phyloP scores from a whole-genome alignment of 2,888 invertebrate species.

The Busseola fusca region DNA sequence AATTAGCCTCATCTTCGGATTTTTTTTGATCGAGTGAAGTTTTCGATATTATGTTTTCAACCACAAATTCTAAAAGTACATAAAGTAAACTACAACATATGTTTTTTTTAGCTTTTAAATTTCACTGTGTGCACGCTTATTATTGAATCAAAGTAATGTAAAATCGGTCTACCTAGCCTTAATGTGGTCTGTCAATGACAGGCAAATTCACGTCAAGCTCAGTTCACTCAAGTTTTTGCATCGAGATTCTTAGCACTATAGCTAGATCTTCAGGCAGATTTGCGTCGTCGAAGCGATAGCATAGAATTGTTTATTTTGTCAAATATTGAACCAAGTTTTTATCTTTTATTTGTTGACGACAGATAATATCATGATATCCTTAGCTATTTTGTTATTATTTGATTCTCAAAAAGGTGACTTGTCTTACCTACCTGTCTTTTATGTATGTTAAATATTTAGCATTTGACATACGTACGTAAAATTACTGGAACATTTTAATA shows the following conservation, averaged over 20 bases:
- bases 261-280: background rate
- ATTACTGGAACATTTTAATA: background rate
- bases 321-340: conserved; percentile 14
- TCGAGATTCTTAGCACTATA: background rate
- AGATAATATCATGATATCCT: background rate
- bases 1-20: too few relatives aligned
- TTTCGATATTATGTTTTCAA: too few relatives aligned
- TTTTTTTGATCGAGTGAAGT: too few relatives aligned
- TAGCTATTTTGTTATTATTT: background rate
- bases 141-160: too few relatives aligned
- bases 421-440: background rate
- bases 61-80: too few relatives aligned
- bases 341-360: conserved; percentile 15
- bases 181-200: background rate
- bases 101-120: too few relatives aligned
- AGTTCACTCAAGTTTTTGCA: background rate
- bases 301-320: conserved; percentile 10
- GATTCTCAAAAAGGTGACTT: conserved; percentile 9
- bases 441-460: background rate
- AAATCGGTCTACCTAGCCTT: too few relatives aligned
- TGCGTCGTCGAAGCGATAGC: background rate
- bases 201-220: background rate
- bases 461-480: background rate
- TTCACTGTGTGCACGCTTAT: too few relatives aligned
- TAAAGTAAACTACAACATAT: too few relatives aligned